Base-by-base conservation (phyloP, 2,888 invertebrate species). In the Dione vanillae region DNA sequence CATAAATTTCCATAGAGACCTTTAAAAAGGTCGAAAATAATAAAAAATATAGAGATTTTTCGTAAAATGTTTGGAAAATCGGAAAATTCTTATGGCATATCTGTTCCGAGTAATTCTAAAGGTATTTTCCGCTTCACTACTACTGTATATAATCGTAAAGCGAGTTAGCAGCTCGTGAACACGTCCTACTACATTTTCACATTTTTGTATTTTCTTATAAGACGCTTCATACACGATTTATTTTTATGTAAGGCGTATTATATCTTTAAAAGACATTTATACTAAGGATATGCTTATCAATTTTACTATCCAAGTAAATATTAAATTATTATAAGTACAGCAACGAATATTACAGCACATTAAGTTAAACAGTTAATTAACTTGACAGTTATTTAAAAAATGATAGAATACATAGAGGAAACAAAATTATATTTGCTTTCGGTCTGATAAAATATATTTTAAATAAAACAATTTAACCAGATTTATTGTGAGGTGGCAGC, bases 171-270 rank as follows among this genome's bases (percentile, higher is more conserved):
- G 59, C 58, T 19, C 54, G 43, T 27, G 43, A 27, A 7, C 9
- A 27, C 40, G 61, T n/a, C n/a, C n/a, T 45, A 10, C 43, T 43
- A 14, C n/a, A n/a, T n/a, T 27, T n/a, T 27, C n/a, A 45, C 11
- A 9, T 61, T 61, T 61, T 61, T 61, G 9, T 61, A 61, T 45
- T 61, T 61, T 61, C 27, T 45, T 45, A 11, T 45, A 14, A 43
- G 59, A 59, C 27, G 9, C 9, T 59, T 27, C 14, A 43, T 41
- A 43, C n/a, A 43, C n/a, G 9, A 14, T 20, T 20, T 20, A 19
- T 19, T 40, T 11, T 19, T 10, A 12, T 20, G 9, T 19, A 12
- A 20, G 1, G 10, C 10, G 0, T 47, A 59, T 41, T n/a, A 20
- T 20, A n/a, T n/a, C n/a, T n/a, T n/a, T n/a, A n/a, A n/a, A n/a